Conservation (phyloP, 2,113 vertebrate genomes). For the Vulpes ferrilata region DNA sequence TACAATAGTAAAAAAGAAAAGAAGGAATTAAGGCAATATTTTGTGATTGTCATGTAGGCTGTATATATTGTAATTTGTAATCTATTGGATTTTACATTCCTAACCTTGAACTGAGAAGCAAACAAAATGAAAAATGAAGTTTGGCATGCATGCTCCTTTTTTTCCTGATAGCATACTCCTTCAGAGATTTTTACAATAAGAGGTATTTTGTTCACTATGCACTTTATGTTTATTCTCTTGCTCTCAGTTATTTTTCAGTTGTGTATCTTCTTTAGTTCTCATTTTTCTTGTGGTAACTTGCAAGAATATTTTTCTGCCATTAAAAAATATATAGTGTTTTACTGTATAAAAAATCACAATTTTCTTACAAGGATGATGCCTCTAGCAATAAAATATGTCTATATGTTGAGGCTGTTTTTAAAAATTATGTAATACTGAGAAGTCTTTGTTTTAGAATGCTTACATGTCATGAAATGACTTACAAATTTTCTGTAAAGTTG, state of each 20-base stretch:
- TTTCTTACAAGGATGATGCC: background rate
- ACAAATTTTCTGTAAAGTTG: conserved; percentile 4
- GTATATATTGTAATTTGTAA: background rate
- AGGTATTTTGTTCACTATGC: background rate
- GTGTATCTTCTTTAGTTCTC: background rate
- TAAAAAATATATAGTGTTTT: background rate
- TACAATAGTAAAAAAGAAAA: background rate
- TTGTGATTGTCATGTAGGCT: background rate
- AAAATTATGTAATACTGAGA: background rate
- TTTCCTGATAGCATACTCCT: background rate
- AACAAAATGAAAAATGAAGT: conserved; percentile 56
- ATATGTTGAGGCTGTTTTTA: background rate
- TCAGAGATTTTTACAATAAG: conserved; percentile 30
- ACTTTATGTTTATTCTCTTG: background rate
- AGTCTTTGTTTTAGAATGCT: background rate
- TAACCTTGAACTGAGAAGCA: conserved; percentile 52
- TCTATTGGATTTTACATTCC: background rate
- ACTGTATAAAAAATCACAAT: background rate
- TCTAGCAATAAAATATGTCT: conserved; percentile 15
- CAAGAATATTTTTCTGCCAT: background rate
- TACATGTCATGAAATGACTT: conserved; percentile 10
- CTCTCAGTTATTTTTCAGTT: conserved; percentile 48
- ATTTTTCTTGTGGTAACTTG: background rate
- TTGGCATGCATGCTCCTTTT: accelerated
- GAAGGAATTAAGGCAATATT: background rate